phyloP scores from a whole-genome alignment of 2,797 vertebrate species.

The Gephyroberyx darwinii region DNA sequence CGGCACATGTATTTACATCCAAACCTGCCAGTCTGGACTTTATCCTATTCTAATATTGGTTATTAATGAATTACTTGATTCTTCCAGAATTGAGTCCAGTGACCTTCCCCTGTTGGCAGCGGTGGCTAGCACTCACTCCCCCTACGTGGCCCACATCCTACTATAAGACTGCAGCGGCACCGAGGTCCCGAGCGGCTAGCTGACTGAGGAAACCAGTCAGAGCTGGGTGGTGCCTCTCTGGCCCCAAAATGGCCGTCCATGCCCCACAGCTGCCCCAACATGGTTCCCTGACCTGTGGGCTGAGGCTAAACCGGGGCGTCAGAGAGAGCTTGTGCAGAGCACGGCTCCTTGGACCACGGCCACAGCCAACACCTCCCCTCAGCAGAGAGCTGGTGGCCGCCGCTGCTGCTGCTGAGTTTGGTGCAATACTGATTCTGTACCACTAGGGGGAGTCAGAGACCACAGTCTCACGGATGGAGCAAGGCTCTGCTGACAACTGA shows the following conservation, averaged over 20 bases:
- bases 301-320: conserved; percentile 4
- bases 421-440: conserved; percentile 57
- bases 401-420: conserved; percentile 42
- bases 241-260: conserved; percentile 18
- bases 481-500: conserved; percentile 27
- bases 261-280: conserved; percentile 10
- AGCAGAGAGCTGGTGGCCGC: not conserved
- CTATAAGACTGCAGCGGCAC: conserved; percentile 80
- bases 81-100: conserved; percentile 94
- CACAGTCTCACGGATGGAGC: conserved; percentile 36
- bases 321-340: conserved; percentile 3
- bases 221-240: conserved; percentile 8
- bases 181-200: conserved; percentile 10
- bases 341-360: conserved; percentile 30
- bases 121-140: conserved; percentile 97
- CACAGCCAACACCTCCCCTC: conserved; percentile 1
- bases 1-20: too few species aligned
- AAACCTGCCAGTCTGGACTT: not conserved
- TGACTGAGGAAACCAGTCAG: conserved; percentile 27
- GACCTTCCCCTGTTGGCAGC: conserved; percentile 97
- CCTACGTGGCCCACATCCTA: conserved; percentile 97
- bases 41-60: not conserved
- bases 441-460: conserved; percentile 64
- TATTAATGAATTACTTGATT: conserved; percentile 13
- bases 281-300: conserved; percentile 17